phyloP scores from a whole-genome alignment of 2,113 vertebrate species.

The Oxyruncus cristatus region DNA sequence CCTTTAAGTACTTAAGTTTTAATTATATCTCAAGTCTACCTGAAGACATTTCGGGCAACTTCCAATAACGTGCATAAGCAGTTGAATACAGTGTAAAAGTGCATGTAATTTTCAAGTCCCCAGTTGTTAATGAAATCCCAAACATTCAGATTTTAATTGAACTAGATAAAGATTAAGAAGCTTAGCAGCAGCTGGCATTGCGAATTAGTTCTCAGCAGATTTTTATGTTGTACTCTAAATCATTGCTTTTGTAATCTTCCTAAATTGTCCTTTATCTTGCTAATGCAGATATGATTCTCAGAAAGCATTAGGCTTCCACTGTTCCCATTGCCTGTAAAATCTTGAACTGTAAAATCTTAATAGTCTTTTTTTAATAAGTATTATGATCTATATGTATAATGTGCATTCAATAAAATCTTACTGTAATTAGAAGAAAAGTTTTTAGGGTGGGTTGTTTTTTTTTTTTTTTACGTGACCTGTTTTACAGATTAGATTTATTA shows the following conservation, averaged over 20 bases:
- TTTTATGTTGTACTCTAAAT: constrained; percentile 77
- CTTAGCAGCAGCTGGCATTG: constrained; percentile 80
- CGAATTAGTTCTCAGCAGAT: constrained; percentile 76
- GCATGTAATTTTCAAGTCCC: constrained; percentile 75
- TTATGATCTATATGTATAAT: constrained; percentile 73
- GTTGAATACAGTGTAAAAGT: constrained; percentile 44
- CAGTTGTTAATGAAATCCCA: constrained; percentile 82
- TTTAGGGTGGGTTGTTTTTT: constrained; percentile 24
- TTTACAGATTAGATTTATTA: constrained; percentile 64
- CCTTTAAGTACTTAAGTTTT: constrained; percentile 65
- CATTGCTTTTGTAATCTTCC: constrained; percentile 80
- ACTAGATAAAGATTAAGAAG: constrained; percentile 86
- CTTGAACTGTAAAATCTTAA: constrained; percentile 77
- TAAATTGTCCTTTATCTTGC: constrained; percentile 83
- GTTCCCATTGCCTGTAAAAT: constrained; percentile 67
- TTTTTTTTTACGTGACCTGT: constrained; percentile 59
- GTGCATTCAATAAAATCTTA: constrained; percentile 73
- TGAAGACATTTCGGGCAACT: constrained; percentile 56
- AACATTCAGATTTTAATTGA: constrained; percentile 86
- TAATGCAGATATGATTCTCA: constrained; percentile 77
- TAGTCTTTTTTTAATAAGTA: constrained; percentile 73
- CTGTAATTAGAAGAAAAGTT: constrained; percentile 76
- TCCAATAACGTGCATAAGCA: constrained; percentile 29
- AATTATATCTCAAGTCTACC: constrained; percentile 69
- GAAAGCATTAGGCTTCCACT: constrained; percentile 61